Evolutionary conservation across 1,140 invertebrate species (phyloP), one percentile per base, ranked within the genome.

Genomic region (Drosophila arizonae): DNA sequence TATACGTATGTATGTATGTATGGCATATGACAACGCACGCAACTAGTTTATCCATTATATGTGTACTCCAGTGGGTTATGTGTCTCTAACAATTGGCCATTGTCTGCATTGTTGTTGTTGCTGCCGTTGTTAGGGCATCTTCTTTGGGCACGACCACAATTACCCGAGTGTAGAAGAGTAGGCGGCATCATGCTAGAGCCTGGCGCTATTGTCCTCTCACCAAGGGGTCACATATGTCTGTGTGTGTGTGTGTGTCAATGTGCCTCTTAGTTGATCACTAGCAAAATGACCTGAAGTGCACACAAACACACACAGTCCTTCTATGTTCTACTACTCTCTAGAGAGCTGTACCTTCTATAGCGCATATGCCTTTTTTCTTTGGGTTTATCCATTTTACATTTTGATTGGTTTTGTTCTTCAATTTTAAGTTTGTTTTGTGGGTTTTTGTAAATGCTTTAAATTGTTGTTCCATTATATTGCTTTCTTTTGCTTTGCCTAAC

Each of bases 11-110:
- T n/a, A 45, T 15, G 2, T 36, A 13, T 39, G 11, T 74, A 63
- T 55, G 15, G 33, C 36, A 55, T 74, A 64, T 54, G 36, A 60
- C 45, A 17, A 21, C 41, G 39, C 63, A 72, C 76, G 82, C 82
- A 88, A 60, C 58, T 70, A 39, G 30, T 56, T 55, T 72, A 79
- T 71, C 71, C 62, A 87, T 87, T 82, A 79, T 82, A 79, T 77
- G 26, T 26, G 36, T 30, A 72, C 81, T 82, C 62, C 36, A 64
- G 62, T 65, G 74, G 24, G 58, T 57, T 62, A 65, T 65, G 45
- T 51, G 52, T 39, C 26, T 58, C 54, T 72, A 88, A 88, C 84
- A 87, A 87, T 87, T 87, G 84, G 24, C 85, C 67, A 87, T 87
- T 87, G 82, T 87, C n/a, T 70, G 6, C 56, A 54, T 50, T 86